Base-by-base conservation (phyloP, 1,140 invertebrate genomes). In the Drosophila guanche region DNA sequence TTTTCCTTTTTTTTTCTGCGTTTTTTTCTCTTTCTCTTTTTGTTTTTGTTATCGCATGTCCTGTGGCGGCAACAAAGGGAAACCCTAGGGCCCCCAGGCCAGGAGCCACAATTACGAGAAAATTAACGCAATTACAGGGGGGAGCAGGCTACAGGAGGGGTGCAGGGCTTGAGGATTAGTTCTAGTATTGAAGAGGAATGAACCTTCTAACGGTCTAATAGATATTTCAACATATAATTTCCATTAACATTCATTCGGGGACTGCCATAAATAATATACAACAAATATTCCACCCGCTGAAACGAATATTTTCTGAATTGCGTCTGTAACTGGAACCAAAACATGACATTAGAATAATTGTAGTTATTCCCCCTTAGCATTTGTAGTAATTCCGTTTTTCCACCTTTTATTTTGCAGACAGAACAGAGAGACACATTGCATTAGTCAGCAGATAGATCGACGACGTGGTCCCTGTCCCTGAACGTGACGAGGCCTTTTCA, bases 61-160 rank as follows among this genome's bases (percentile, higher is more conserved):
- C 67, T 61, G 70, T 40, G 37, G 41, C 43, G 53, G 48, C 51
- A 55, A 42, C 40, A 46, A 56, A 27, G 58, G 40, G 41, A 51
- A 42, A 12, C 33, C 58, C 40, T 55, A 68, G 56, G 62, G 61
- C 14, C 14, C 16, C 16, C 20, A 4, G 25, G 16, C 46, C 52
- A 57, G 45, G 53, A 55, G 59, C 68, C 67, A 77, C 81, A 85
- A 85, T 85, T 85, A 81, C 77, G 66, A 69, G 65, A 67, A 81
- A 86, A 85, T 85, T 85, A 85, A 85, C 81, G 83, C 81, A 85
- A 86, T 85, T 85, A 86, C 33, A 12, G 33, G 3, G 27, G 27
- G n/a, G n/a, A n/a, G n/a, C n/a, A n/a, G n/a, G n/a, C n/a, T 85
- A 86, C 33, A 12, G 33, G 3, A 6, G 27, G 29, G 29, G 7